A percentile compares a stretch with the other conserved stretches of the same genome.
These are phyloP conservation scores for Drosophila rhopaloa DNA, from an alignment of 1,140 invertebrate genomes.

Conservation along the genomic window DNA sequence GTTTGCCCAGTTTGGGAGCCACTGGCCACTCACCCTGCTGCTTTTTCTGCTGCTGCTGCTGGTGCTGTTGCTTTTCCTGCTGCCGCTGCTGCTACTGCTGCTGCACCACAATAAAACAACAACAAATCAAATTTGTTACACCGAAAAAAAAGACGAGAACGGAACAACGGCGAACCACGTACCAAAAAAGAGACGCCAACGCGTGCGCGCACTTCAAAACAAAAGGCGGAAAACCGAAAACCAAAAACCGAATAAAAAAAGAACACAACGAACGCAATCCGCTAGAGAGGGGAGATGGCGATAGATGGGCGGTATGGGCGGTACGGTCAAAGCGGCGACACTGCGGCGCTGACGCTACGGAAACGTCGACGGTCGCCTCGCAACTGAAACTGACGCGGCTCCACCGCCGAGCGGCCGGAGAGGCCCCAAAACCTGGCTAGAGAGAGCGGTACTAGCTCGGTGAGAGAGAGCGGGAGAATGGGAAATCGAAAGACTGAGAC, in stretches of 20 bases:
- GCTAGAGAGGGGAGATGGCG: conserved; percentile 10
- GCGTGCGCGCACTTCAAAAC: conserved; percentile 56
- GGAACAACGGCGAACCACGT: conserved; percentile 12
- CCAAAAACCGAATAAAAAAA: conserved; percentile 2
- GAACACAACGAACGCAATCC: conserved; percentile 15
- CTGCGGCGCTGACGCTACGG: conserved; percentile 50
- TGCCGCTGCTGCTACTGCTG: background rate
- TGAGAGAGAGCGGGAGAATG: conserved; percentile 15
- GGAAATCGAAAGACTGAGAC: conserved; percentile 1
- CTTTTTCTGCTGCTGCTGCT: background rate
- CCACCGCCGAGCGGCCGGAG: conserved; percentile 25
- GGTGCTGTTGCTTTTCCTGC: conserved; percentile 4
- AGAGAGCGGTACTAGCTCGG: conserved; percentile 1
- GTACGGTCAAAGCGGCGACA: conserved; percentile 21
- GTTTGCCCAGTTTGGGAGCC: conserved; percentile 30
- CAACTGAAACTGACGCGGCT: conserved; percentile 72
- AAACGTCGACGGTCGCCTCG: conserved; percentile 71
- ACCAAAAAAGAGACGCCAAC: conserved; percentile 43
- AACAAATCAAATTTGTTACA: conserved; percentile 44
- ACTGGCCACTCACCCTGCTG: conserved; percentile 36
- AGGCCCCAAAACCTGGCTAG: conserved; percentile 4
- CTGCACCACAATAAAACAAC: conserved; percentile 32
- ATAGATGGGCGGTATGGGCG: background rate
- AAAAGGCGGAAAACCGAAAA: conserved; percentile 27
- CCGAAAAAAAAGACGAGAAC: conserved; percentile 37